Conservation (phyloP, 1,140 invertebrate species). For the Diorhabda carinulata region DNA sequence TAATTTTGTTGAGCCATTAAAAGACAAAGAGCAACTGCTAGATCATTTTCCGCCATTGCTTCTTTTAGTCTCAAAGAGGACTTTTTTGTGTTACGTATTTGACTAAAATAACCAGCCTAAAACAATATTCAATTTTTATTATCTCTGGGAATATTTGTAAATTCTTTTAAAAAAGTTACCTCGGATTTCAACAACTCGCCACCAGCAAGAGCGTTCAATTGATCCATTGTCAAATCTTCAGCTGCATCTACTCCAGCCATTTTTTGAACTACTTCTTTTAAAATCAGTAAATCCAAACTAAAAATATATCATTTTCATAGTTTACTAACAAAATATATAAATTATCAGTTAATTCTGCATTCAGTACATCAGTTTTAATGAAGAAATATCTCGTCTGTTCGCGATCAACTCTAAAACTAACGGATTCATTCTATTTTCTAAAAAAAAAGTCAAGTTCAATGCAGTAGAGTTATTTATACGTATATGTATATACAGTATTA, state of each 20-base stretch:
- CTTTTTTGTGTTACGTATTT: slow-evolving; percentile 94
- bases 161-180: slow-evolving; percentile 50
- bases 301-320: slow-evolving; percentile 40
- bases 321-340: background rate
- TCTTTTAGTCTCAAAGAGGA: slow-evolving; percentile 95
- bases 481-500: too few species aligned
- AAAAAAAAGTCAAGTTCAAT: too few species aligned
- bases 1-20: slow-evolving; percentile 96
- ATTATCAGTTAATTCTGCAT: background rate
- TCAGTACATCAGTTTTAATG: too few species aligned
- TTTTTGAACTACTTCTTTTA: slow-evolving; percentile 98
- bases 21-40: slow-evolving; percentile 90
- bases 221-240: slow-evolving; percentile 94
- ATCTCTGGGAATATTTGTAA: background rate
- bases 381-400: too few species aligned
- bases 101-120: slow-evolving; percentile 92
- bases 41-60: slow-evolving; percentile 78
- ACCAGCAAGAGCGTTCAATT: slow-evolving; percentile 92
- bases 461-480: too few species aligned
- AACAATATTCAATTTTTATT: slow-evolving; percentile 7
- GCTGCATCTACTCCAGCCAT: slow-evolving; percentile 98
- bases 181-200: slow-evolving; percentile 93
- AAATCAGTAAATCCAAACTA: slow-evolving; percentile 88
- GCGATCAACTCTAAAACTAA: too few species aligned
- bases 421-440: too few species aligned